Evolutionary conservation across 1,140 invertebrate genomes (phyloP).

Genomic region (Tetramorium simillimum): DNA sequence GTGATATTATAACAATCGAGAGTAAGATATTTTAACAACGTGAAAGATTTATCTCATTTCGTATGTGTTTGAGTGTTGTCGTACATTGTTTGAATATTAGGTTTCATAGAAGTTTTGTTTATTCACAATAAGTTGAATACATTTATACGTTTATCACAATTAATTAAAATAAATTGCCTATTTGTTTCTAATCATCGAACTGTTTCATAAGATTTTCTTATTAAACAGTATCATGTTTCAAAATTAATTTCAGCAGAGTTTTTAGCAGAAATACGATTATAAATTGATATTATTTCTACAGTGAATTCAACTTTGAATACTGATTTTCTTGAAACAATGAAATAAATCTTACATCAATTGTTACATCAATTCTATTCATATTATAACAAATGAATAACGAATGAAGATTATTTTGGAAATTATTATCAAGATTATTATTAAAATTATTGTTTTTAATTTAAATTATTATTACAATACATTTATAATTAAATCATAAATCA

Average conservation of each 20-base stretch:
- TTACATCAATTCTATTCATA: background rate
- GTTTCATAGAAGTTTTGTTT: background rate
- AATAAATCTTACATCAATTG: background rate
- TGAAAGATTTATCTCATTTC: background rate
- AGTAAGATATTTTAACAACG: background rate
- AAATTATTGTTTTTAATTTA: background rate
- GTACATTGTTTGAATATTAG: background rate
- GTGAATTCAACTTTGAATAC: background rate
- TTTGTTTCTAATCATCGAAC: background rate
- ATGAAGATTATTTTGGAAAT: background rate
- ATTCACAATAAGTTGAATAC: background rate
- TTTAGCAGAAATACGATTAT: background rate
- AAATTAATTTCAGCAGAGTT: background rate
- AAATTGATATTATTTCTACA: background rate
- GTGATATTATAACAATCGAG: too few species aligned
- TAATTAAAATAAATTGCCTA: background rate
- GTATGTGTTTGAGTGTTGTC: background rate
- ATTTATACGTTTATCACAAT: background rate
- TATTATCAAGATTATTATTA: background rate
- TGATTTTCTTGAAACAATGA: background rate
- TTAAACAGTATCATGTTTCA: background rate
- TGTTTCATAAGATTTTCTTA: background rate
- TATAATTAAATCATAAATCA: background rate
- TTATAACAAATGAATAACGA: background rate
- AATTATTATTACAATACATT: slow-evolving; percentile 14